Conservation (phyloP, 2,888 invertebrate genomes). For the Buathra laborator region DNA sequence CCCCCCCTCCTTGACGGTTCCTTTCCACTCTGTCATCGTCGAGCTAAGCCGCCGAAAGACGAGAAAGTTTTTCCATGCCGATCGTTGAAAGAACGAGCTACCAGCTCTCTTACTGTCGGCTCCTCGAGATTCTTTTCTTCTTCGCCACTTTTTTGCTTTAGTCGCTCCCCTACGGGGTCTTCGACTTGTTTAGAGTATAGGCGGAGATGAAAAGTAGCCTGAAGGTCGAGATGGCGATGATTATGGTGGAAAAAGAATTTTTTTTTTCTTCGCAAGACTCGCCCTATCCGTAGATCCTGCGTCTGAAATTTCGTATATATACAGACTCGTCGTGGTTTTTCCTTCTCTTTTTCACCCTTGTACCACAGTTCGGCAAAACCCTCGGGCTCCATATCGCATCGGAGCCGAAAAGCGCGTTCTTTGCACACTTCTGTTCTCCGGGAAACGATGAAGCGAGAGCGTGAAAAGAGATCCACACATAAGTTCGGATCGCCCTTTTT, state of each 20-base stretch:
- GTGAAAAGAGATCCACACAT: background rate
- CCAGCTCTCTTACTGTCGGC: no score
- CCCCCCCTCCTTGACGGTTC: background rate
- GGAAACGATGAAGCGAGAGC: conserved; percentile 5
- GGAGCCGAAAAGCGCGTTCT: background rate
- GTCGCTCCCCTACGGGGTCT: background rate
- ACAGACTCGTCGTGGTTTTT: conserved; percentile 11
- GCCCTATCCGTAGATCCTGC: background rate
- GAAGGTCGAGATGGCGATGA: conserved; percentile 28
- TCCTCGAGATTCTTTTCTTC: conserved; percentile 1
- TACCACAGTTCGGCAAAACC: conserved; percentile 26
- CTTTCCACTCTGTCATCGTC: conserved; percentile 29
- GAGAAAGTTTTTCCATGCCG: conserved; percentile 30
- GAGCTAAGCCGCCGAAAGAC: background rate
- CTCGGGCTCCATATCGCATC: conserved; percentile 50
- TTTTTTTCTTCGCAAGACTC: conserved; percentile 2
- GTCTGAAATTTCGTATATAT: conserved; percentile 20
- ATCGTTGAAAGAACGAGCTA: conserved; percentile 48
- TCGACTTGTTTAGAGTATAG: conserved; percentile 15
- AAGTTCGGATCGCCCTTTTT: conserved; percentile 3
- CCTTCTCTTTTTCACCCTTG: conserved; percentile 1
- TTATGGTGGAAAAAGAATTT: conserved; percentile 30
- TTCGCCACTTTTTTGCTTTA: background rate
- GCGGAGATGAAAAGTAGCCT: conserved; percentile 26
- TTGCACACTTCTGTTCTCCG: background rate